Evolutionary conservation across 2,888 invertebrate genomes (phyloP).

Genomic region (Sphaerolaimus hirsutus): DNA sequence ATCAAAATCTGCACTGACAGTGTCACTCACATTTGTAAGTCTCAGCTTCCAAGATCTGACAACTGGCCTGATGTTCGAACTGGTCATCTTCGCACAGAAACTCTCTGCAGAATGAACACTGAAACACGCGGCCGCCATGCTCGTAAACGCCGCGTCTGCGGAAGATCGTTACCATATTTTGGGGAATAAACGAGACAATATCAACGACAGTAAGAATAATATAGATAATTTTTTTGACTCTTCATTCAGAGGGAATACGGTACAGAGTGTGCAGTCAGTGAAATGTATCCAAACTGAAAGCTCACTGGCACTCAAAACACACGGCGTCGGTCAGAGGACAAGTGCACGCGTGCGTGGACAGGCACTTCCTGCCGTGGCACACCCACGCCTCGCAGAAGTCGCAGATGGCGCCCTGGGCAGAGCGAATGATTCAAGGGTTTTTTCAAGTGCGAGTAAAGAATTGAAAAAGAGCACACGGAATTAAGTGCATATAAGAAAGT

Average conservation of each 20-base stretch:
- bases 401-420: slow-evolving; percentile 78
- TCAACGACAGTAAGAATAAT: too few species aligned
- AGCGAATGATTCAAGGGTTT: too few species aligned
- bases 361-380: slow-evolving; percentile 73
- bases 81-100: slow-evolving; percentile 72
- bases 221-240: too few species aligned
- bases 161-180: too few species aligned
- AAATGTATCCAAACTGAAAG: background rate
- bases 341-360: slow-evolving; percentile 64
- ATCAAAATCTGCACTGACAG: slow-evolving; percentile 2
- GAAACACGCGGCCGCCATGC: slow-evolving; percentile 40
- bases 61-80: slow-evolving; percentile 87
- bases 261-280: too few species aligned
- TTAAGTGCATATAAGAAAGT: too few species aligned
- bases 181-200: too few species aligned
- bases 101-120: slow-evolving; percentile 66
- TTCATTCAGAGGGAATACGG: too few species aligned
- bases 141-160: too few species aligned
- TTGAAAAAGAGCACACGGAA: too few species aligned
- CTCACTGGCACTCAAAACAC: slow-evolving; percentile 53
- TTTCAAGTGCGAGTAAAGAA: too few species aligned
- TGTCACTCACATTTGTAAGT: slow-evolving; percentile 59
- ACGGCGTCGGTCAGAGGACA: slow-evolving; percentile 66
- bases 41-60: slow-evolving; percentile 78
- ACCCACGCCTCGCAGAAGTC: slow-evolving; percentile 94